Percentiles rank a stretch among this genome's conserved stretches.
phyloP scores from a whole-genome alignment of 2,888 invertebrate genomes.

The Ophion ventricosus region DNA sequence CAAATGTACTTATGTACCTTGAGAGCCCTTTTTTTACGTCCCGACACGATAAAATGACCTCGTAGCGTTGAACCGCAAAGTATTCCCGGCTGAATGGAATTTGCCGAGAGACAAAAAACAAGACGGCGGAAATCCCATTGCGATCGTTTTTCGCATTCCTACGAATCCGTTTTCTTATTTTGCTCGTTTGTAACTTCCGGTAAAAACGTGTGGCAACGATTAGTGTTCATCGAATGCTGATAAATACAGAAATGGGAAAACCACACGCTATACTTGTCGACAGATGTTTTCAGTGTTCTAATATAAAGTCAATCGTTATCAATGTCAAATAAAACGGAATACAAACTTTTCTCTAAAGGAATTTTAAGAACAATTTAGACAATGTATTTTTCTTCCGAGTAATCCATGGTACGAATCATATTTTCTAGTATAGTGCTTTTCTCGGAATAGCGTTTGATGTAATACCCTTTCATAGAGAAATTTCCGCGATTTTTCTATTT shows the following conservation, averaged over 20 bases:
- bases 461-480: no score
- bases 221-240: constrained; percentile 8
- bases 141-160: constrained; percentile 31
- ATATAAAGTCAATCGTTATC: neutral
- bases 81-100: constrained; percentile 6
- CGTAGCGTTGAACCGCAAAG: constrained; percentile 41
- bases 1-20: constrained; percentile 17
- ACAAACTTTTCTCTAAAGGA: neutral
- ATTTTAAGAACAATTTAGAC: neutral
- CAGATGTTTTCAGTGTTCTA: neutral
- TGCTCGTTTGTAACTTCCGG: neutral
- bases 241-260: constrained; percentile 31
- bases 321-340: neutral
- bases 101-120: constrained; percentile 5
- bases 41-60: constrained; percentile 45
- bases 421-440: no score
- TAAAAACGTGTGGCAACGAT: constrained; percentile 30
- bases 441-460: no score
- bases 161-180: constrained; percentile 5
- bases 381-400: no score
- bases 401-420: no score
- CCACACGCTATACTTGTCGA: neutral
- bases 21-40: constrained; percentile 45
- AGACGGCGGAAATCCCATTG: constrained; percentile 4
- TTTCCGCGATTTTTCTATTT: no score